Conservation (phyloP, 2,113 vertebrate genomes). For the Corythornis cristatus region DNA sequence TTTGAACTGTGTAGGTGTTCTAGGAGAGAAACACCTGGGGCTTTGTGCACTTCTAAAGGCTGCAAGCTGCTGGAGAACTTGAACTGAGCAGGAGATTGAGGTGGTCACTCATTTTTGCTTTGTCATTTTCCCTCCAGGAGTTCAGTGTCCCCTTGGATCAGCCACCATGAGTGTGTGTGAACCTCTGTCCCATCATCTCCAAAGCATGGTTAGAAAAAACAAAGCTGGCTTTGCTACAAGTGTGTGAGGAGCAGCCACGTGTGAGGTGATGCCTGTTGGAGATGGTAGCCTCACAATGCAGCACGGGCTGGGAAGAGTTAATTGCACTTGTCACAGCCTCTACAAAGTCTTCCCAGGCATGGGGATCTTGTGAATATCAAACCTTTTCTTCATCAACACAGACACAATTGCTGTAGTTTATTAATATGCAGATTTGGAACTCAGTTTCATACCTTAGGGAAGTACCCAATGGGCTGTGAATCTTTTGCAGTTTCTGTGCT, state of each 20-base stretch:
- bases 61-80: background rate
- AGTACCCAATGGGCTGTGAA: background rate
- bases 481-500: background rate
- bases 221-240: background rate
- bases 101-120: background rate
- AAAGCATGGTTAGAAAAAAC: background rate
- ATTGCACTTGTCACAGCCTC: background rate
- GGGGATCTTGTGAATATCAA: background rate
- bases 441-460: background rate
- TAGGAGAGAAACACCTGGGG: background rate
- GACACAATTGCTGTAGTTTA: background rate
- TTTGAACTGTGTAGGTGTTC: background rate
- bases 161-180: background rate
- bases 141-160: background rate
- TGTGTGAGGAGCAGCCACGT: fast-evolving
- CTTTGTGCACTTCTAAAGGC: background rate
- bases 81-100: background rate
- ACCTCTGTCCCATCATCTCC: too few species aligned
- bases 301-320: background rate
- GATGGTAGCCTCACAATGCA: background rate
- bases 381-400: background rate
- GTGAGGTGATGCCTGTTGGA: background rate
- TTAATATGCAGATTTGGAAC: background rate
- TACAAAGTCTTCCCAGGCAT: background rate
- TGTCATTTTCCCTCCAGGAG: background rate